These are phyloP conservation scores for Coregonus clupeaformis DNA, from an alignment of 2,113 vertebrate species.

Conservation along the genomic window DNA sequence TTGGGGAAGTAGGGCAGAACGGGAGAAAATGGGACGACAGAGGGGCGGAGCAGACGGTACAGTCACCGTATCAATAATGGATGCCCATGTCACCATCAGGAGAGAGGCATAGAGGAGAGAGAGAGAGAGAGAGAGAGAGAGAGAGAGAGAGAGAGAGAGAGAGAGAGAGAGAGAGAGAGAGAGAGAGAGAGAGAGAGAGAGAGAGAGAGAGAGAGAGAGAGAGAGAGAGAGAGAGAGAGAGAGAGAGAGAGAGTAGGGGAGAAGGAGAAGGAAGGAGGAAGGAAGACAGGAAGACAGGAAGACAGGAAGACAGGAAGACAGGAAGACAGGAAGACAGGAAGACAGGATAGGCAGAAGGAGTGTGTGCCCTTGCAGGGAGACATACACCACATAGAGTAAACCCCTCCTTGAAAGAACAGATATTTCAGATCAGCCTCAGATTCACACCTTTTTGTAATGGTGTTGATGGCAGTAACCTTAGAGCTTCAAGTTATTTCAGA, in stretches of 20 bases:
- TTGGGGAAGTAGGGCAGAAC: constrained; percentile 67
- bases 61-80: constrained; percentile 66
- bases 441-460: no score
- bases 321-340: no score
- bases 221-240: background rate
- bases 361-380: no score
- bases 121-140: background rate
- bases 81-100: background rate
- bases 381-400: background rate
- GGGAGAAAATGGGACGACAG: constrained; percentile 9
- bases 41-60: constrained; percentile 49
- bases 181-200: constrained; percentile 12
- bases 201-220: background rate
- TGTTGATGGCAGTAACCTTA: no score
- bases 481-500: no score
- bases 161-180: no score
- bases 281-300: background rate
- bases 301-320: no score
- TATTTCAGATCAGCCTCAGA: no score
- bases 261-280: background rate
- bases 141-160: background rate
- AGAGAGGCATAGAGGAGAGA: constrained; percentile 18
- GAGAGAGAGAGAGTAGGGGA: background rate
- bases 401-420: no score
- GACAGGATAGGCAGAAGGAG: constrained; percentile 23